A percentile compares a stretch with the other conserved stretches of the same genome.
Evolutionary conservation across 2,888 invertebrate genomes (phyloP).

Genomic region (Ectemnius cavifrons): DNA sequence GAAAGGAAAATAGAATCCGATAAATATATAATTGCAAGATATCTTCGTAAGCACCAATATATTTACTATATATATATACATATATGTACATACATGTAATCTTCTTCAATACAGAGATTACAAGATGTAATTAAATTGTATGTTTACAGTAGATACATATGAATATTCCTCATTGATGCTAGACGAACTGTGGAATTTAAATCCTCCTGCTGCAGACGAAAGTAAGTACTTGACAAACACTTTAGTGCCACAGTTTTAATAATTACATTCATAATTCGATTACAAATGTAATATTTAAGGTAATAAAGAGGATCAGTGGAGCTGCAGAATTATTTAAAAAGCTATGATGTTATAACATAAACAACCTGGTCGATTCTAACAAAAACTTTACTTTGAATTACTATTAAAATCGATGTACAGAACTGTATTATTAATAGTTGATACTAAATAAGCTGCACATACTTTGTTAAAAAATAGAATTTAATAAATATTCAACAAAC

Average conservation of each 20-base stretch:
- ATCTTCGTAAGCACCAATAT: conserved; percentile 67
- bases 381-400: background rate
- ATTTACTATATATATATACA: background rate
- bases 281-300: background rate
- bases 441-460: too few relatives aligned
- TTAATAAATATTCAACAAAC: too few relatives aligned
- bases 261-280: background rate
- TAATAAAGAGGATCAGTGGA: background rate
- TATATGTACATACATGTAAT: background rate
- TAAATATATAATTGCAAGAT: conserved; percentile 64
- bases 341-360: background rate
- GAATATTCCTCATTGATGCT: conserved; percentile 6
- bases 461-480: too few relatives aligned
- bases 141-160: conserved; percentile 11
- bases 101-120: background rate
- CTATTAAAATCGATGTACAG: too few relatives aligned
- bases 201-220: too few relatives aligned
- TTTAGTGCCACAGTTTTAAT: background rate
- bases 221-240: conserved; percentile 1
- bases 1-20: conserved; percentile 52
- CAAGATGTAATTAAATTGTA: background rate
- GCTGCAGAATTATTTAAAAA: background rate
- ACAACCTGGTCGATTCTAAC: too few relatives aligned
- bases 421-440: too few relatives aligned
- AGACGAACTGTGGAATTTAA: too few relatives aligned